Evolutionary conservation across 2,888 invertebrate species (phyloP).

Genomic region (Lumbricus terrestris): DNA sequence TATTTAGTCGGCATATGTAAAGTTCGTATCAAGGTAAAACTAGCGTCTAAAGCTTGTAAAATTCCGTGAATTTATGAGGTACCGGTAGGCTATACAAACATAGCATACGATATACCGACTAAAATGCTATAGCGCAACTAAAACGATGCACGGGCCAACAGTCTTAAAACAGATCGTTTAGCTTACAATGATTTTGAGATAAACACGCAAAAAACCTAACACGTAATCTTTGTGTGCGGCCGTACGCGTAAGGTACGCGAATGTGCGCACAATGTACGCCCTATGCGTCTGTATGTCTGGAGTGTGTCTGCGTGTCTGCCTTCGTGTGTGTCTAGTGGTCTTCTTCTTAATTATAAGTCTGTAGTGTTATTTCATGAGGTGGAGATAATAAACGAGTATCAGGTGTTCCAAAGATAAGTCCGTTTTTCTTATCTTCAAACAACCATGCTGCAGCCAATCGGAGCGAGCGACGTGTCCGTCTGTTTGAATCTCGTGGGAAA

Average conservation of each 20-base stretch:
- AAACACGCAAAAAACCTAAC: not conserved
- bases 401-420: not conserved
- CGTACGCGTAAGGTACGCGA: not conserved
- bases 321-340: not conserved
- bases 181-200: no score
- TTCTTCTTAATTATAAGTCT: not conserved
- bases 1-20: not conserved
- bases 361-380: not conserved
- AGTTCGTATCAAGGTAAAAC: not conserved
- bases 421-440: not conserved
- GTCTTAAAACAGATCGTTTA: not conserved
- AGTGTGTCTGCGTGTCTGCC: no score
- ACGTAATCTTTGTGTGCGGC: not conserved
- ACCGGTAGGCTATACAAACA: no score
- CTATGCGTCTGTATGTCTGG: not conserved
- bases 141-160: not conserved
- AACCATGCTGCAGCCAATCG: not conserved
- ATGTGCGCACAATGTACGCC: not conserved
- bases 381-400: not conserved
- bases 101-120: not conserved
- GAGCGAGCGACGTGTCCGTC: not conserved
- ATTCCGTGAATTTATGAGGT: not conserved
- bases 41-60: not conserved
- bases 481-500: not conserved
- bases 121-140: not conserved